phyloP scores from a whole-genome alignment of 1,140 invertebrate genomes.

The Potamilus streckersoni region DNA sequence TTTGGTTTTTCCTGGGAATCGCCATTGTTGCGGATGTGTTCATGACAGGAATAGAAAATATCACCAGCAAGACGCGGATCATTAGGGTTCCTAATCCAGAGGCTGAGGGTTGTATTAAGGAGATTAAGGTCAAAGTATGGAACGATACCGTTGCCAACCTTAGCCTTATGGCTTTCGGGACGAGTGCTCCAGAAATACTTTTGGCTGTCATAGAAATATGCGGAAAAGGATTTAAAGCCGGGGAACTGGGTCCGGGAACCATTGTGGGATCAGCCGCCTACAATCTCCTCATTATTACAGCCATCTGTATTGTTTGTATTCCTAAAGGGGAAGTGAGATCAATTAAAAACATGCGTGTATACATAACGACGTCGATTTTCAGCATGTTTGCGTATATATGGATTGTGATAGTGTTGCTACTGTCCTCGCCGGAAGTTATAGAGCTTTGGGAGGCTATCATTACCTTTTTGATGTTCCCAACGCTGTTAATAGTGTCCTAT shows the following conservation, averaged over 20 bases:
- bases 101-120: constrained; percentile 40
- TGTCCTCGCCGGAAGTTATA: constrained; percentile 66
- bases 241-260: constrained; percentile 75
- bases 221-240: constrained; percentile 70
- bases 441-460: constrained; percentile 75
- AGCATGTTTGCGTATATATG: constrained; percentile 76
- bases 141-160: constrained; percentile 78
- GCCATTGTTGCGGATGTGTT: constrained; percentile 76
- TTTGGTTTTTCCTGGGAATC: constrained; percentile 73
- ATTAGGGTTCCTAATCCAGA: constrained; percentile 64
- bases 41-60: constrained; percentile 77
- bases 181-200: constrained; percentile 76
- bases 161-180: constrained; percentile 77
- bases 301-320: constrained; percentile 73
- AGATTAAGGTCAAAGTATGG: constrained; percentile 70
- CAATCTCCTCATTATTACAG: constrained; percentile 74
- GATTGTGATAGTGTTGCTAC: constrained; percentile 73
- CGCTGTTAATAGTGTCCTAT: constrained; percentile 69
- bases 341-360: constrained; percentile 84
- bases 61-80: constrained; percentile 75
- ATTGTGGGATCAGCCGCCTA: constrained; percentile 78
- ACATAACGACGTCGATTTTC: constrained; percentile 72
- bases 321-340: constrained; percentile 74
- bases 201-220: constrained; percentile 75
- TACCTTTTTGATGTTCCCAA: constrained; percentile 74